phyloP scores from a whole-genome alignment of 2,888 invertebrate genomes.

The Linnaemya tessellans region DNA sequence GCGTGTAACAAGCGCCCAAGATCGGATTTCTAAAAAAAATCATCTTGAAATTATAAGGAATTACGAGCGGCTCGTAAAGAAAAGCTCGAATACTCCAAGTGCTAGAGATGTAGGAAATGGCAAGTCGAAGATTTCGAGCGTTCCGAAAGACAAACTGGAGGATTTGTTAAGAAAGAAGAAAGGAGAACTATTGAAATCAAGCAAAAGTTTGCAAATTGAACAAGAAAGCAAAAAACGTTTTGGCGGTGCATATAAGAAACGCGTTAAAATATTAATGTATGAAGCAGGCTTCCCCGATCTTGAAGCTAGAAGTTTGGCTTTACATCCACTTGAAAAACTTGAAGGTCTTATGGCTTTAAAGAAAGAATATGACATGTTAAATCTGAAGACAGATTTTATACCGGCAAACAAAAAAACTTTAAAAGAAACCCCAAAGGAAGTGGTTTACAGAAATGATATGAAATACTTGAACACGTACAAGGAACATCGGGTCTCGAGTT shows the following conservation, averaged over 20 bases:
- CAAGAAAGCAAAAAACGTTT: background rate
- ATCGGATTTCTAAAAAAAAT: conserved; percentile 38
- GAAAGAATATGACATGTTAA: conserved; percentile 22
- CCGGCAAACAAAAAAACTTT: background rate
- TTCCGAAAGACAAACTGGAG: background rate
- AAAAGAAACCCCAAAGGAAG: background rate
- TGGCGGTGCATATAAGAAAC: conserved; percentile 33
- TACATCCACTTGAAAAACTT: conserved; percentile 26
- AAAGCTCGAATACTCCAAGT: background rate
- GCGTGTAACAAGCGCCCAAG: background rate
- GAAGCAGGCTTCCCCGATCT: conserved; percentile 10
- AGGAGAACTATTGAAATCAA: conserved; percentile 8
- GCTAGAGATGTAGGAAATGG: background rate
- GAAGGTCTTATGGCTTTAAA: conserved; percentile 14
- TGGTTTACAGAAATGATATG: conserved; percentile 4
- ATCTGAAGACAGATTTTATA: background rate
- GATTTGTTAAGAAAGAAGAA: conserved; percentile 23
- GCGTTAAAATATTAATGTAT: conserved; percentile 18
- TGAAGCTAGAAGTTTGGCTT: conserved; percentile 37
- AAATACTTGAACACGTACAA: conserved; percentile 4
- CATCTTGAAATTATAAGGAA: conserved; percentile 44
- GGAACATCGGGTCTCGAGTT: background rate
- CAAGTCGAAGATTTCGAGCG: background rate
- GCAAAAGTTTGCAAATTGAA: background rate
- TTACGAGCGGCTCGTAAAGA: conserved; percentile 8